phyloP scores from a whole-genome alignment of 2,113 vertebrate genomes.

The Sander vitreus region DNA sequence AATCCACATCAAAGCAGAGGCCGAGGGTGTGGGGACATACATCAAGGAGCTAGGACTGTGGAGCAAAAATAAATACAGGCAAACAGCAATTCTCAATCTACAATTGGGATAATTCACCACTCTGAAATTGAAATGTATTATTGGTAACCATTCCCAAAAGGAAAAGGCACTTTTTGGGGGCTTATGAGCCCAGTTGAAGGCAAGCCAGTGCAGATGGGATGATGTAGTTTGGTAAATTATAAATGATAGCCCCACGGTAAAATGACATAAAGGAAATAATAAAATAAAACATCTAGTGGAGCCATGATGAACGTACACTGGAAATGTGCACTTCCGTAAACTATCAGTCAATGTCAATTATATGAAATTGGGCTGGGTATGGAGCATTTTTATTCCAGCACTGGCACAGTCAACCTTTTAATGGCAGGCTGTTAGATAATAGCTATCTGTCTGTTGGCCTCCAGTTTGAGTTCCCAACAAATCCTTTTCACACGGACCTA shows the following conservation, averaged over 20 bases:
- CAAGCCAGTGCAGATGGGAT: conserved; percentile 66
- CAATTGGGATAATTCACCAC: conserved; percentile 81
- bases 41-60: conserved; percentile 57
- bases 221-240: conserved; percentile 79
- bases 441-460: conserved; percentile 65
- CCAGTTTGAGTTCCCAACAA: conserved; percentile 74
- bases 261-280: conserved; percentile 84
- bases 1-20: conserved; percentile 81
- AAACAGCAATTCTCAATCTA: conserved; percentile 68
- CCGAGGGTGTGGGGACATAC: conserved; percentile 60
- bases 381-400: conserved; percentile 70
- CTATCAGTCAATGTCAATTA: conserved; percentile 82
- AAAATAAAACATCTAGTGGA: conserved; percentile 79
- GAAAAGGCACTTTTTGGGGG: conserved; percentile 68
- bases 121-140: conserved; percentile 80
- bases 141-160: conserved; percentile 75
- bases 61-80: conserved; percentile 79
- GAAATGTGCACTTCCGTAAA: conserved; percentile 83
- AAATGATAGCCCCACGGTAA: conserved; percentile 80
- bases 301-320: conserved; percentile 77
- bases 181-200: conserved; percentile 76
- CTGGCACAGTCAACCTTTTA: conserved; percentile 82
- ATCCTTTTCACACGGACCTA: conserved; percentile 67
- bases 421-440: conserved; percentile 74
- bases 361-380: conserved; percentile 78